Evolutionary conservation across 2,797 vertebrate species (phyloP), one percentile per base, ranked within the genome.

Genomic region (Heliangelus exortis): DNA sequence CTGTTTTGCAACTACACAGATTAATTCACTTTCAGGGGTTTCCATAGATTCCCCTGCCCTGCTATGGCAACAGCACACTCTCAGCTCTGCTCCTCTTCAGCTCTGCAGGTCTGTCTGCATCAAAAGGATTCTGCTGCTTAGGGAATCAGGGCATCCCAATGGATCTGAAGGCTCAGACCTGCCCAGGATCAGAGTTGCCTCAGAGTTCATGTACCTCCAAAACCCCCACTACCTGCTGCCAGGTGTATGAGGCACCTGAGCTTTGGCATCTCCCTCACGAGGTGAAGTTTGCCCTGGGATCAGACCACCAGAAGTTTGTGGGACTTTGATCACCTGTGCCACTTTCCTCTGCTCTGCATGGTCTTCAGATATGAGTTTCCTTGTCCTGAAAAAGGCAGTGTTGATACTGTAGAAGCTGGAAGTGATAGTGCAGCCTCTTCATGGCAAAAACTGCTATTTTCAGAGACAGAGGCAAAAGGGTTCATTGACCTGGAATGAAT

Each of bases 31-130:
- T 75, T 95, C 95, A 92, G 66, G 79, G 73, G 93, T 96, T 95
- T 93, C 95, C 96, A 96, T 95, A 93, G 95, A 91, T 93, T 36
- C 67, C 71, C 71, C 66, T 77, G 59, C 13, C 82, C 89, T 95
- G 81, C 94, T 78, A 94, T 95, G 82, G 87, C 79, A 95, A 95
- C 90, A 94, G 92, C 95, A 91, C 89, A 84, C 3, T 48, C 80
- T 48, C 73, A 45, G 68, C 62, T 87, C 74, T 50, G 66, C 62
- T 90, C 13, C 69, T 88, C 4, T 10, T 6, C 36, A 9, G 67
- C 0, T 2, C 72, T 58, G 41, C 48, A 31, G 45, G 25, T 34
- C 54, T 54, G 54, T 71, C 50, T 77, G 62, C 54, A 11, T 29
- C 65, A 66, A 53, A 67, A 55, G 28, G 54, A 34, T 23, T 43